Percentiles rank a stretch among this genome's conserved stretches.
Conservation (phyloP, 2,888 invertebrate genomes). For the Alentia gelatinosa region DNA sequence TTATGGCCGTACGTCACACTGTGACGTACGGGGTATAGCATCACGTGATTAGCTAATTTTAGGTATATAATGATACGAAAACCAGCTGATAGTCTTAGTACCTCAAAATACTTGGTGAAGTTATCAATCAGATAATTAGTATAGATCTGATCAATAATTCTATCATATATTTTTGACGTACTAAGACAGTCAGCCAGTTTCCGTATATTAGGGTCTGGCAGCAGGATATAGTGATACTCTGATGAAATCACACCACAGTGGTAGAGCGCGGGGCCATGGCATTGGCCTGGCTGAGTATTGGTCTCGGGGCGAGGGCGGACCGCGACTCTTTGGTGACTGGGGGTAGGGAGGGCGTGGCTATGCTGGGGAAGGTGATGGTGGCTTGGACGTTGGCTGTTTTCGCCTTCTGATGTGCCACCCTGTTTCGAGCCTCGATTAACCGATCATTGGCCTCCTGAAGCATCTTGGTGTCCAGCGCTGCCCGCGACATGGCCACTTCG, state of each 20-base stretch:
- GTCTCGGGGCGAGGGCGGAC: constrained; percentile 20
- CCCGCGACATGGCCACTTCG: constrained; percentile 74
- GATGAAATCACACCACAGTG: constrained; percentile 3
- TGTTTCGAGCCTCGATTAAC: constrained; percentile 72
- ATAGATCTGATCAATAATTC: too few relatives aligned
- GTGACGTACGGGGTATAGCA: too few relatives aligned
- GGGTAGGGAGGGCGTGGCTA: constrained; percentile 49
- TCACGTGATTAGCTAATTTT: too few relatives aligned
- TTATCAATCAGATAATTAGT: too few relatives aligned
- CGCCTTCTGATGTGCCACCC: constrained; percentile 74
- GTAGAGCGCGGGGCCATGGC: not conserved
- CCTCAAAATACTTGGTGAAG: too few relatives aligned
- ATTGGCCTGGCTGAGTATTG: not conserved
- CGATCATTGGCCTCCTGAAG: constrained; percentile 77
- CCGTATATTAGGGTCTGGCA: too few relatives aligned
- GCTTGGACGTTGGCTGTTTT: constrained; percentile 17
- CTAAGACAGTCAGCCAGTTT: too few relatives aligned
- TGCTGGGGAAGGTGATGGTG: constrained; percentile 43
- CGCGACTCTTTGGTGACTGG: constrained; percentile 15
- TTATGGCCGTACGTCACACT: too few relatives aligned
- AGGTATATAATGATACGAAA: too few relatives aligned
- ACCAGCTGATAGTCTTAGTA: too few relatives aligned
- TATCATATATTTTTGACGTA: too few relatives aligned
- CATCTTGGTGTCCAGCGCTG: constrained; percentile 75
- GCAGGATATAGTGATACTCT: too few relatives aligned